Evolutionary conservation across 1,140 invertebrate genomes (phyloP), one percentile per base, ranked within the genome.

Genomic region (Cotesia chilonis): DNA sequence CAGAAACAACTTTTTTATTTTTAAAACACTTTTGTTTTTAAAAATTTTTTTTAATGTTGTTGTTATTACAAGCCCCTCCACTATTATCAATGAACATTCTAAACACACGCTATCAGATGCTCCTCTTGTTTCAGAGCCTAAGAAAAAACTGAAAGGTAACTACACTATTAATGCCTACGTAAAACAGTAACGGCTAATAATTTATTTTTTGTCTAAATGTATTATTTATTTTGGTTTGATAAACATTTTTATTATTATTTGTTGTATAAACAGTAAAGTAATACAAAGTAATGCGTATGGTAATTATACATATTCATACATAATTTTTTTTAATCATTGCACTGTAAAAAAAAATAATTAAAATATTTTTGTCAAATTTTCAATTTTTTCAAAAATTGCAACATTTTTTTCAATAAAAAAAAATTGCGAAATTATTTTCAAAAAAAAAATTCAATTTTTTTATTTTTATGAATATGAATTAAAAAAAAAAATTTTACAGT

Each of bases 91-190:
- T 82, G 81, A 84, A 81, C 80, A 84, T 86, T 85, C 83, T 85
- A 86, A 86, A 85, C 82, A 85, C 82, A 85, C 82, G 84, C 85
- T 86, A 85, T 86, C 83, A 84, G 83, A 85, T 87, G 82, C 84
- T 86, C 85, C 84, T 88, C 87, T 90, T 90, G 88, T 91, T 91
- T 90, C 90, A 91, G 90, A 90, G 89, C 89, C 90, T 89, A 91
- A 92, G 89, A 91, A 91, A 91, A 90, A 90, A 87, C 88, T 90
- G 81, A 91, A 90, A 91, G 90, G 90, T 91, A 91, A 85, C 79
- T 83, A 85, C 82, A 81, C 79, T 60, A 69, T 73, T 57, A 73
- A 81, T 75, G 81, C 77, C 81, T 79, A 65, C 68, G 76, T 74
- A 74, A 75, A 71, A 77, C 79, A 80, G 20, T 55, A 79, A 78